Evolutionary conservation across 2,797 vertebrate species (phyloP).

Genomic region (Triplophysa bombifrons): DNA sequence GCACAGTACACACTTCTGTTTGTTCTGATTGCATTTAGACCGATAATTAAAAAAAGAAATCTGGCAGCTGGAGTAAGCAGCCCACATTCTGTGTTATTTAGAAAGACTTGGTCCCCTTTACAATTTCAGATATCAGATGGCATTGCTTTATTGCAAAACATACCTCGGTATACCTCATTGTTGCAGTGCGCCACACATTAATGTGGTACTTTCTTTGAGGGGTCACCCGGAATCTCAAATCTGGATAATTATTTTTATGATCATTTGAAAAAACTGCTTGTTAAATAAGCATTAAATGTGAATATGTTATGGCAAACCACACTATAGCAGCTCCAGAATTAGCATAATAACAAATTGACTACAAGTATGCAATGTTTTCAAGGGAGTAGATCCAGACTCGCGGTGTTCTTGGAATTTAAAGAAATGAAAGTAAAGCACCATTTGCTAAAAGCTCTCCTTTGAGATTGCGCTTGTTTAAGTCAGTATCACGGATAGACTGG

Average conservation of each 20-base stretch:
- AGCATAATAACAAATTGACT: slow-evolving; percentile 40
- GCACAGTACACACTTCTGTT: slow-evolving; percentile 14
- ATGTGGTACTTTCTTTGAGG: slow-evolving; percentile 1
- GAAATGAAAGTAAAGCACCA: slow-evolving; percentile 19
- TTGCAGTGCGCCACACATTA: slow-evolving; percentile 3
- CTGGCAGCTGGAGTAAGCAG: neutral
- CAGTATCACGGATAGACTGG: slow-evolving; percentile 24
- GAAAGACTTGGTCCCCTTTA: neutral
- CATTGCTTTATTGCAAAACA: neutral
- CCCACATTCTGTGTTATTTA: neutral
- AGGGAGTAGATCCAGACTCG: slow-evolving; percentile 15
- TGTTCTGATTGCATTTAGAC: slow-evolving; percentile 42
- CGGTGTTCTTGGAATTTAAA: neutral
- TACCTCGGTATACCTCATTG: neutral
- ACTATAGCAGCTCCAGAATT: neutral
- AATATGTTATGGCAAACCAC: slow-evolving; percentile 2
- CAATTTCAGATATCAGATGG: neutral
- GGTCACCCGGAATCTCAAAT: slow-evolving; percentile 1
- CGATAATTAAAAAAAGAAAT: neutral
- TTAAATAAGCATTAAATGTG: slow-evolving; percentile 24
- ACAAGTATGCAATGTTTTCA: slow-evolving; percentile 11
- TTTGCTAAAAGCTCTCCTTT: slow-evolving; percentile 48
- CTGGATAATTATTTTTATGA: slow-evolving; percentile 9
- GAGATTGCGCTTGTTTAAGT: slow-evolving; percentile 40
- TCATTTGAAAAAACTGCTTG: slow-evolving; percentile 25